phyloP scores from a whole-genome alignment of 2,113 vertebrate species.

The Cichladusa arquata region DNA sequence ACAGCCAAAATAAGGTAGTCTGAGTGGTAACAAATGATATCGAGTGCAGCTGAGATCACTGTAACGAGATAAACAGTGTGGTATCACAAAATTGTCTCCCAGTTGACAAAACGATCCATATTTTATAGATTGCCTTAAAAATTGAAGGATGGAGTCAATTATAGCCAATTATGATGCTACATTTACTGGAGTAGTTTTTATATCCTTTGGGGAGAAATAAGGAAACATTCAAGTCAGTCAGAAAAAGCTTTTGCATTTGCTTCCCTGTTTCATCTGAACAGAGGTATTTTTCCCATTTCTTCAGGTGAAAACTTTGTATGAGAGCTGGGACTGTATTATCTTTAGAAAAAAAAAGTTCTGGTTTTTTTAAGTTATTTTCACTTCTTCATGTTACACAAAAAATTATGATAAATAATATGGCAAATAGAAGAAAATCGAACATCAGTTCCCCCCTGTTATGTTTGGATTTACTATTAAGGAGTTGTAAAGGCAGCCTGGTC shows the following conservation, averaged over 20 bases:
- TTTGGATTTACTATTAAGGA: background rate
- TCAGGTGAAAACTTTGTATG: background rate
- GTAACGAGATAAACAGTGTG: slow-evolving; percentile 58
- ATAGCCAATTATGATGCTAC: slow-evolving; percentile 75
- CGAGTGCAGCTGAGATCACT: slow-evolving; percentile 54
- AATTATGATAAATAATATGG: background rate
- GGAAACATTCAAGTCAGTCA: slow-evolving; percentile 69
- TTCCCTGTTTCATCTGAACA: slow-evolving; percentile 6
- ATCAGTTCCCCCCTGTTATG: background rate
- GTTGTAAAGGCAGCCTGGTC: background rate
- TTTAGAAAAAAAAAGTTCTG: slow-evolving; percentile 12
- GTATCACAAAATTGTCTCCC: slow-evolving; percentile 74
- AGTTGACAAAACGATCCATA: slow-evolving; percentile 74
- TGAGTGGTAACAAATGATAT: slow-evolving; percentile 28
- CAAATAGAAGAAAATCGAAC: background rate
- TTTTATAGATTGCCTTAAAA: slow-evolving; percentile 77
- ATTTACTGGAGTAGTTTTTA: slow-evolving; percentile 68
- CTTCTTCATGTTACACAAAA: background rate
- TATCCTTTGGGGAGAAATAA: slow-evolving; percentile 74
- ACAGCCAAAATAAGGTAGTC: slow-evolving; percentile 40
- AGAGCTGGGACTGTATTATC: slow-evolving; percentile 11
- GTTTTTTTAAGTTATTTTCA: background rate
- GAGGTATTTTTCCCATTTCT: background rate
- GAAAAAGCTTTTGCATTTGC: slow-evolving; percentile 54
- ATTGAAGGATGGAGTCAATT: slow-evolving; percentile 77